Base-by-base conservation (phyloP, 2,113 vertebrate genomes). In the Mixornis gularis region DNA sequence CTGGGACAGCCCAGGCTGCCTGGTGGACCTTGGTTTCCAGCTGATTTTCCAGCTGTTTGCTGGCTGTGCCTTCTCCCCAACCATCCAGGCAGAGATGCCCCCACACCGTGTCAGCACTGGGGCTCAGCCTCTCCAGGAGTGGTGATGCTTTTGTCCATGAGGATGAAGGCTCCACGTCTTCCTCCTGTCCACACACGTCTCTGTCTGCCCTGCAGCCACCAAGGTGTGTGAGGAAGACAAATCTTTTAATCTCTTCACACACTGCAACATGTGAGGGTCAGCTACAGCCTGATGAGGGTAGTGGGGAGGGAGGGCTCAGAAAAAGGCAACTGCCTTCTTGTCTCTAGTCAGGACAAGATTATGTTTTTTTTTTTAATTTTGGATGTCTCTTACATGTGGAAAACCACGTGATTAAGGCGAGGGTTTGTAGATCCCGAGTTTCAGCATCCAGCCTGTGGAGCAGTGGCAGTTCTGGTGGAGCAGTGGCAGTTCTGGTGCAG, bases 101-200 rank as follows among this genome's bases (percentile, higher is more conserved):
- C 60, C 3, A 4, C 5, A 0, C 24, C 8, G 8, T 46, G 26
- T 4, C 41, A 48, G 56, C 34, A 27, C 25, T 1, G 46, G 22
- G 8, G 30, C 7, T 36, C 19, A 74, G 36, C 17, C 43, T 78
- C 32, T 26, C 26, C 38, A 6, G 4, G 7, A 3, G 30, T 76
- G 48, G 2, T 30, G 66, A 6, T 5, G 14, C 3, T 49, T 44
- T 2, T 43, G 40, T 7, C 58, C n/a, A 0, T 20, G 68, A 6
- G 3, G n/a, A 24, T 12, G 29, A 43, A 56, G 70, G 56, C 29
- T 92, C 71, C 40, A 13, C 26, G 40, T 64, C 40, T 4, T 19
- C 3, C 5, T 84, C 24, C 32, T 68, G 34, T n/a, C 18, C 40
- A 12, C 18, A 5, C 2, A 0, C 16, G 48, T 43, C 41, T 30